Percentiles rank a stretch among this genome's conserved stretches.
Evolutionary conservation across 1,140 invertebrate species (phyloP).

Genomic region (Drosophila teissieri): DNA sequence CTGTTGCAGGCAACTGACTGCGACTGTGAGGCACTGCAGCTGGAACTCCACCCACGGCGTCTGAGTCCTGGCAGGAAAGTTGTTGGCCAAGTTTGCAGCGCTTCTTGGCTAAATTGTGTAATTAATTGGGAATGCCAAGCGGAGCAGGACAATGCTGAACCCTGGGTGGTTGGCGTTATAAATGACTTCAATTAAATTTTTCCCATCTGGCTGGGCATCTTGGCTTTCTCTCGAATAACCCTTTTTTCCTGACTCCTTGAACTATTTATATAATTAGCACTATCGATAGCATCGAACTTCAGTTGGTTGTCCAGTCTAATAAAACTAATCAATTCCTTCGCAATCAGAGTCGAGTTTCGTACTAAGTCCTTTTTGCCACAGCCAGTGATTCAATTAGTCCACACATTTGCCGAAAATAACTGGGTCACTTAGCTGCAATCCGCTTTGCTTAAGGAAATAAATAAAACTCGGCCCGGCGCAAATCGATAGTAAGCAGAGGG

Average conservation of each 20-base stretch:
- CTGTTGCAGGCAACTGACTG: constrained; percentile 50
- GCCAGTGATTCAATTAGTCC: constrained; percentile 1
- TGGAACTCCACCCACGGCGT: not conserved
- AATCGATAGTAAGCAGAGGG: constrained; percentile 22
- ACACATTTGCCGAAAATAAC: constrained; percentile 1
- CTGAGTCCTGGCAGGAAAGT: constrained; percentile 20
- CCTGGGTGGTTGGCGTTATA: constrained; percentile 28
- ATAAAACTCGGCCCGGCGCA: not conserved
- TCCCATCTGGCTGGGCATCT: not conserved
- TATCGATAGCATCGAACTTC: no score
- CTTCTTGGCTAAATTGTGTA: constrained; percentile 70
- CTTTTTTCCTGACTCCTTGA: no score
- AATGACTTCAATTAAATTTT: constrained; percentile 21
- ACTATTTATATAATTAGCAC: not conserved
- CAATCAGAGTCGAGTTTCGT: constrained; percentile 1
- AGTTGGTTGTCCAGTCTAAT: not conserved
- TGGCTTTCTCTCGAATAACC: not conserved
- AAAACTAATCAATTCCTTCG: not conserved
- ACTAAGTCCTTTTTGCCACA: not conserved
- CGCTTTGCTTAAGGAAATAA: constrained; percentile 2
- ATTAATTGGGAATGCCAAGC: constrained; percentile 66
- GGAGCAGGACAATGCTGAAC: constrained; percentile 20
- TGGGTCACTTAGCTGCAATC: not conserved
- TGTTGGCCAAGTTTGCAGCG: constrained; percentile 46
- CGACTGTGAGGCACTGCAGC: constrained; percentile 24